Evolutionary conservation across 1,140 invertebrate species (phyloP).

Genomic region (Drosophila paulistorum): DNA sequence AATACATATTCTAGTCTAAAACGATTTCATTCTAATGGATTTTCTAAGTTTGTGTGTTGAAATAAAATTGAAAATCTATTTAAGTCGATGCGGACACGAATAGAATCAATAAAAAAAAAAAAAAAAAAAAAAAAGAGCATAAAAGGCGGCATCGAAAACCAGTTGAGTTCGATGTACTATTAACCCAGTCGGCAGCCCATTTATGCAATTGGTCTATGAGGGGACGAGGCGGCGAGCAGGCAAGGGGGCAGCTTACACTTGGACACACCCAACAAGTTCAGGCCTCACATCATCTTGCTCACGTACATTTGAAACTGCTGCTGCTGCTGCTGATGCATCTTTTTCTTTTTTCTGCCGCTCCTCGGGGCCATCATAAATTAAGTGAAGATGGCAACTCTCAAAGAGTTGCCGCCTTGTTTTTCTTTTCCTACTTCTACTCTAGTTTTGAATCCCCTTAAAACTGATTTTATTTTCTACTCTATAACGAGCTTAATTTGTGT

Average conservation of each 20-base stretch:
- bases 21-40: background rate
- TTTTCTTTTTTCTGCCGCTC: constrained; percentile 49
- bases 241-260: background rate
- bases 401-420: constrained; percentile 57
- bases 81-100: background rate
- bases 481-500: too few relatives aligned
- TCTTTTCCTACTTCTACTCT: constrained; percentile 1
- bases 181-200: constrained; percentile 60
- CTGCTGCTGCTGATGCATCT: constrained; percentile 48
- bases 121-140: too few relatives aligned
- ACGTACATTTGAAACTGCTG: constrained; percentile 31
- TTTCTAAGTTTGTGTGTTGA: background rate
- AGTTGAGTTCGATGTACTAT: constrained; percentile 50
- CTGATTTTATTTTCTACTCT: background rate
- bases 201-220: constrained; percentile 15
- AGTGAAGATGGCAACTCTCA: constrained; percentile 75
- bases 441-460: background rate
- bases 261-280: constrained; percentile 24
- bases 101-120: constrained; percentile 10
- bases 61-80: too few relatives aligned
- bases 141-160: background rate
- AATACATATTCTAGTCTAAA: background rate
- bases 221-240: background rate
- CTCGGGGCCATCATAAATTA: constrained; percentile 68
- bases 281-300: constrained; percentile 68